Conservation (phyloP, 2,797 vertebrate species). For the Jordanella pulchra region DNA sequence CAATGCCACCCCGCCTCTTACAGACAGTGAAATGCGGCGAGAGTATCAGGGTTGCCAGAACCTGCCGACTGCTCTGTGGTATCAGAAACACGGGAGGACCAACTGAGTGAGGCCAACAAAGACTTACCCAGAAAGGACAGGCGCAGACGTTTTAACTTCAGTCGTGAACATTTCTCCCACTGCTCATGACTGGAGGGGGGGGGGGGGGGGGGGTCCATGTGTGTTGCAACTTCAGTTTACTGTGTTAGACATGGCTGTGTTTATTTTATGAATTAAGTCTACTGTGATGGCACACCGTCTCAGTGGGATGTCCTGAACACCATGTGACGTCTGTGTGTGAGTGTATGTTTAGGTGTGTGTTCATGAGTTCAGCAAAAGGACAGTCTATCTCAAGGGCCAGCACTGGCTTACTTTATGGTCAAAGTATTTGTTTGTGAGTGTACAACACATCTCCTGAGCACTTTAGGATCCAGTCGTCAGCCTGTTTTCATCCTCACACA, state of each 20-base stretch:
- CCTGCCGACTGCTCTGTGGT: conserved; percentile 83
- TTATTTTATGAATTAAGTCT: conserved; percentile 56
- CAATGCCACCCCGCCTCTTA: conserved; percentile 80
- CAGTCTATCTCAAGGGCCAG: conserved; percentile 55
- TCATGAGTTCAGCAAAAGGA: conserved; percentile 72
- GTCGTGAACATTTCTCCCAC: background rate
- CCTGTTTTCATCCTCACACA: conserved; percentile 46
- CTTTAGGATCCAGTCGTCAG: conserved; percentile 49
- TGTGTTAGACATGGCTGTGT: conserved; percentile 27
- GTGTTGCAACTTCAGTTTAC: conserved; percentile 21
- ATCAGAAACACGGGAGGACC: conserved; percentile 67
- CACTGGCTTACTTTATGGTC: conserved; percentile 47
- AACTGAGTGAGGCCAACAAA: conserved; percentile 44
- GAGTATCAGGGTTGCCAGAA: conserved; percentile 87
- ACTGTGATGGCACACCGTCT: conserved; percentile 53
- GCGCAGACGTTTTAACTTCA: conserved; percentile 15
- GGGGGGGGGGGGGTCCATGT: background rate
- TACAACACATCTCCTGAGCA: conserved; percentile 40
- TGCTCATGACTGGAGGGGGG: background rate
- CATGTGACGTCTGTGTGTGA: conserved; percentile 36
- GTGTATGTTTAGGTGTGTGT: conserved; percentile 33
- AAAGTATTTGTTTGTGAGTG: conserved; percentile 46
- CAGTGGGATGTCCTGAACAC: conserved; percentile 52
- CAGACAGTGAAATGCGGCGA: conserved; percentile 76
- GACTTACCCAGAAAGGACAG: conserved; percentile 17